Evolutionary conservation across 35 echinoderm and acorn worm species (phyloP).

Genomic region (Apostichopus japonicus): DNA sequence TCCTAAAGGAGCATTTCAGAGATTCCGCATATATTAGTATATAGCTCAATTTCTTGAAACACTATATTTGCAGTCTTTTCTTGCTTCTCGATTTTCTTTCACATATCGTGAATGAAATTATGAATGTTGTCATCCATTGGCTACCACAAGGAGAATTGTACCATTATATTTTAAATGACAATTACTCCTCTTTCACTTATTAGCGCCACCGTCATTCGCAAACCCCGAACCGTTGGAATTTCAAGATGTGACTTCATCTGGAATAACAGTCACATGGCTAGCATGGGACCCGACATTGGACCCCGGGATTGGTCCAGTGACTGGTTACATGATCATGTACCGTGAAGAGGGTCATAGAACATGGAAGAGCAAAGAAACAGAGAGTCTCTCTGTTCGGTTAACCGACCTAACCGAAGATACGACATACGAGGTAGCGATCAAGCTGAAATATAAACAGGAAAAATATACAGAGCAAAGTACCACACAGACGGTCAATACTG

Average conservation of each 20-base stretch:
- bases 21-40: too few species aligned
- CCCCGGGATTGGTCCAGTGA: neutral
- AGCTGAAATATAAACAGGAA: neutral
- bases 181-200: too few species aligned
- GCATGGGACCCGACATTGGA: neutral
- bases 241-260: neutral
- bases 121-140: too few species aligned
- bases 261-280: neutral
- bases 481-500: neutral
- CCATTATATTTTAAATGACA: too few species aligned
- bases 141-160: too few species aligned
- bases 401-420: neutral
- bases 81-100: too few species aligned
- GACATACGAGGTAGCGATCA: neutral
- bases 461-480: neutral
- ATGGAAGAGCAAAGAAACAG: neutral
- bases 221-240: neutral
- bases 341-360: neutral
- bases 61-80: too few species aligned
- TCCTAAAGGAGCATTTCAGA: too few species aligned
- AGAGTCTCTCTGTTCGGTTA: neutral
- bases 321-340: neutral
- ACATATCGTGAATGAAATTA: too few species aligned
- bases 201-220: neutral
- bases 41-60: too few species aligned